Base-by-base conservation (phyloP, 2,113 vertebrate species). In the Oxyruncus cristatus region DNA sequence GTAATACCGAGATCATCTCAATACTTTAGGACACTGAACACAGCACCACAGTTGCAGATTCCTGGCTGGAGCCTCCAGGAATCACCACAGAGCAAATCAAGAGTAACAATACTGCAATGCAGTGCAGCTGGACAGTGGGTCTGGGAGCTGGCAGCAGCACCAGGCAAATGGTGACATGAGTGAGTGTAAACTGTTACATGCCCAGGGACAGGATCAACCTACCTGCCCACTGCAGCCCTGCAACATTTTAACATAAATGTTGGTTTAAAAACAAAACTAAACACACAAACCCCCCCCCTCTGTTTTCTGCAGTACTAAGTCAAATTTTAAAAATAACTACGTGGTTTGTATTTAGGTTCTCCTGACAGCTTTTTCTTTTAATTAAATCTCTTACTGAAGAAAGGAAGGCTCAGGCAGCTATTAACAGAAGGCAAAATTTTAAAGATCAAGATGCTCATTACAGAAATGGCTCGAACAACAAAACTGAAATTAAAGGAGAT, bases 81-180 rank as follows among this genome's bases (percentile, higher is more conserved):
- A 91, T 37, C 68, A 62, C 88, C 89, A 76, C 86, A 96, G 73
- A 88, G 76, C 42, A 93, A 80, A 93, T 80, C 12, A 94, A 86
- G 77, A 94, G 41, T 35, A 70, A 88, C 39, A 93, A 49, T 3
- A 65, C 82, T 74, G 85, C 88, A 92, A 30, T 0, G 5, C 39
- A 90, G n/a, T 4, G 33, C 79, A 50, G 82, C 2, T 2, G 19
- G 88, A 55, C 49, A 39, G 44, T 11, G 17, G 67, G 33, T 12
- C 35, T 68, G 77, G 52, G 65, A 93, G 86, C 55, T 79, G 79
- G 33, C 44, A 74, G 62, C 2, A 0, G 68, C 14, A 79, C 33
- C 62, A 76, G 63, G 44, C 37, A 82, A 73, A 82, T 8, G 12
- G 72, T 19, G 63, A 70, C 61, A 42, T 16, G 39, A 63, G 39